Percentiles rank a stretch among this genome's conserved stretches.
Evolutionary conservation across 1,140 invertebrate genomes (phyloP).

Genomic region (Camponotus pennsylvanicus): DNA sequence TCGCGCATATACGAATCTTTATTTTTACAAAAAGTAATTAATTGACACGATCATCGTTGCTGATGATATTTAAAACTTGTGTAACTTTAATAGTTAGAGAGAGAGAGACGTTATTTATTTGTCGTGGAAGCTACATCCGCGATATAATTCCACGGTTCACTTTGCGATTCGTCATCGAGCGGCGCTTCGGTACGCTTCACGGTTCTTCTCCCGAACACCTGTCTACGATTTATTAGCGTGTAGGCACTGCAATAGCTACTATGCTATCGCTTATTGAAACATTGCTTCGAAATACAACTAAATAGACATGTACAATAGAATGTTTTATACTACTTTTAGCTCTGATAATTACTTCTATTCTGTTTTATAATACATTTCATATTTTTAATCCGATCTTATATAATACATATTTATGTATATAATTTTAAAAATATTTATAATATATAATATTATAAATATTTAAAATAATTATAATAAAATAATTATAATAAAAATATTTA

Average conservation of each 20-base stretch:
- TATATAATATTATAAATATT: no score
- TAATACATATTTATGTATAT: no score
- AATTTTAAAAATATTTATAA: background rate
- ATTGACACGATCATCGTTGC: background rate
- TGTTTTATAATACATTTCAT: background rate
- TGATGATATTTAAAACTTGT: background rate
- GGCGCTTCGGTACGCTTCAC: constrained; percentile 47
- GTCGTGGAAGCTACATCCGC: constrained; percentile 3
- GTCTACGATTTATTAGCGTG: constrained; percentile 51
- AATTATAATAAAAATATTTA: no score
- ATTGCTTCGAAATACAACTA: constrained; percentile 13
- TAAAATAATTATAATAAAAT: no score
- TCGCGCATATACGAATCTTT: background rate
- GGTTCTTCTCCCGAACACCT: constrained; percentile 50
- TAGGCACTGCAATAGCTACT: constrained; percentile 45
- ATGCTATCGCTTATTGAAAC: constrained; percentile 25
- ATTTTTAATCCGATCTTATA: background rate
- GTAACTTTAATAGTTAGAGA: background rate
- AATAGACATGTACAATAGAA: background rate
- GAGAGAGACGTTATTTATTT: background rate
- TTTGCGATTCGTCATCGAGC: constrained; percentile 39
- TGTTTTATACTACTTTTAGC: no score
- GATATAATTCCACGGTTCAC: constrained; percentile 44
- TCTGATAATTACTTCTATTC: no score
- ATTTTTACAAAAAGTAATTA: constrained; percentile 11